Evolutionary conservation across 2,888 invertebrate species (phyloP).

Genomic region (Euclidia mi): DNA sequence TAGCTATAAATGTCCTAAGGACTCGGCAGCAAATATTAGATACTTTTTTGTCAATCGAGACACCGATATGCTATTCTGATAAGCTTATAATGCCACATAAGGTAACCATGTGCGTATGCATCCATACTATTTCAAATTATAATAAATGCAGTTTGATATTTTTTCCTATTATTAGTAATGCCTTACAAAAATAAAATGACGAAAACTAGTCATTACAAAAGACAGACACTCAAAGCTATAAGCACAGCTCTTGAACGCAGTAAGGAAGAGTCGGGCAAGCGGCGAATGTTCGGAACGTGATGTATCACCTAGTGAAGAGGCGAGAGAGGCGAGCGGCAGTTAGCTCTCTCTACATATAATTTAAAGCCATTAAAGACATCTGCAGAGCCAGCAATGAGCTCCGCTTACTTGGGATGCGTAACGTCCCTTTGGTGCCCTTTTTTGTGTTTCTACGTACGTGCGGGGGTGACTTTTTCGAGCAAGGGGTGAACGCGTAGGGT

Average conservation of each 20-base stretch:
- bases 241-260: slow-evolving; percentile 38
- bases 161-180: too few relatives aligned
- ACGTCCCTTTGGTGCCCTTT: slow-evolving; percentile 87
- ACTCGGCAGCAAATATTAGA: too few relatives aligned
- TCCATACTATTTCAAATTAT: too few relatives aligned
- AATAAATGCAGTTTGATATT: too few relatives aligned
- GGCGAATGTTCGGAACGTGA: slow-evolving; percentile 62
- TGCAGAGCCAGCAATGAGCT: slow-evolving; percentile 88
- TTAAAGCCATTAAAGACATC: slow-evolving; percentile 90
- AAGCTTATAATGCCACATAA: too few relatives aligned
- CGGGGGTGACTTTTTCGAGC: slow-evolving; percentile 89
- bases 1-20: too few relatives aligned
- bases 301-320: slow-evolving; percentile 80
- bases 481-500: slow-evolving; percentile 88
- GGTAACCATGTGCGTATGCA: too few relatives aligned
- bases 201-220: not conserved
- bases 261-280: slow-evolving; percentile 26
- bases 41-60: too few relatives aligned
- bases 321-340: slow-evolving; percentile 74
- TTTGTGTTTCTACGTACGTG: slow-evolving; percentile 86
- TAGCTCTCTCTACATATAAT: slow-evolving; percentile 89
- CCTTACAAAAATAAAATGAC: too few relatives aligned
- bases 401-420: slow-evolving; percentile 87
- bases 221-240: slow-evolving; percentile 5
- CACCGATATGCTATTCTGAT: too few relatives aligned